Conservation (phyloP, 2,113 vertebrate species). For the Calidris pugnax region DNA sequence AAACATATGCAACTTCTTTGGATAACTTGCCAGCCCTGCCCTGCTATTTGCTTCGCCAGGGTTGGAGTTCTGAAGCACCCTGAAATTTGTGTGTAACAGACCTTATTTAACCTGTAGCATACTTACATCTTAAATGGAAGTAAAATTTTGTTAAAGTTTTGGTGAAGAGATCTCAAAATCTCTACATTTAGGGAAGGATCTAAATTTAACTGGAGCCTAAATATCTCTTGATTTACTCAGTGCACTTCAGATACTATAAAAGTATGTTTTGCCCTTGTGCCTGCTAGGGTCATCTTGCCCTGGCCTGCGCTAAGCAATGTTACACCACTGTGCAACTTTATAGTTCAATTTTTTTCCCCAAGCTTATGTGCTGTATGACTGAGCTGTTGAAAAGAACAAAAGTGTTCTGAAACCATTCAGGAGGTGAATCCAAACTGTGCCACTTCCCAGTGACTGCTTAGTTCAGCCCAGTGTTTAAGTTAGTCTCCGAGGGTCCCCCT, state of each 20-base stretch:
- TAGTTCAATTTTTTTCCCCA: neutral
- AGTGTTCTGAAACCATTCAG: neutral
- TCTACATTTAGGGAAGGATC: neutral
- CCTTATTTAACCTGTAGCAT: neutral
- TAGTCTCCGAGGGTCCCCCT: neutral
- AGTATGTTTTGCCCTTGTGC: neutral
- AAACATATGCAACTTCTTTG: neutral
- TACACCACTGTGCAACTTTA: neutral
- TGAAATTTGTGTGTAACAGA: neutral
- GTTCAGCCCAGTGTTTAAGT: constrained; percentile 3
- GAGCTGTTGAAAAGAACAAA: constrained; percentile 18
- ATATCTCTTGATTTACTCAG: neutral
- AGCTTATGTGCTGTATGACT: neutral
- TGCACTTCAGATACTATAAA: neutral
- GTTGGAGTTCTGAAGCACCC: neutral
- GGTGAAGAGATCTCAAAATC: neutral
- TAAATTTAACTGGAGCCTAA: neutral
- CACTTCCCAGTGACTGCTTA: neutral
- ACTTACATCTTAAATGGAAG: neutral
- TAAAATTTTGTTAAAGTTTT: neutral
- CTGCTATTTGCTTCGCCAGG: neutral
- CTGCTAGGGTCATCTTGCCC: neutral
- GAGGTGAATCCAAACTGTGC: neutral
- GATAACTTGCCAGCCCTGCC: neutral
- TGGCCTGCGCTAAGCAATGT: neutral